Evolutionary conservation across 2,113 vertebrate genomes (phyloP).

Genomic region (Lepisosteus osseus): DNA sequence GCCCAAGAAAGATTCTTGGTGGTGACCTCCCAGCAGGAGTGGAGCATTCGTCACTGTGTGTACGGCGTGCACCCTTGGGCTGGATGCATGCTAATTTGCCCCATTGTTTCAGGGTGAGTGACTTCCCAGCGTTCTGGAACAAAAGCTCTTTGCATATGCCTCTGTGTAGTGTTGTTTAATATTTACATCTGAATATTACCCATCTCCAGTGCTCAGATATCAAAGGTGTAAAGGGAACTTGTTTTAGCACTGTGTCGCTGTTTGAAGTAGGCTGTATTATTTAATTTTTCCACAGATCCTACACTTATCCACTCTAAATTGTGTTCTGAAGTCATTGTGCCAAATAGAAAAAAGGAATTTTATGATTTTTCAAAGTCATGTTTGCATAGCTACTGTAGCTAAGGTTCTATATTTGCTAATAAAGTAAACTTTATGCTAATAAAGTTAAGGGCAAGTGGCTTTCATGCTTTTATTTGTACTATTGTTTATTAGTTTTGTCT

Average conservation of each 20-base stretch:
- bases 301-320: no score
- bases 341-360: no score
- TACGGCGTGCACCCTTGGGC: conserved; percentile 55
- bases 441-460: no score
- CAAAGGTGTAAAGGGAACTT: conserved; percentile 35
- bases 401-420: no score
- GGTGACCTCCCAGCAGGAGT: conserved; percentile 72
- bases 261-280: no score
- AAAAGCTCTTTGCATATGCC: conserved; percentile 74
- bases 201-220: conserved; percentile 46
- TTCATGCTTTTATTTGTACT: background rate
- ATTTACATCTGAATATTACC: conserved; percentile 74
- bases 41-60: conserved; percentile 64
- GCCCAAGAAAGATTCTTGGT: conserved; percentile 63
- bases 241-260: conserved; percentile 20
- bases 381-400: no score
- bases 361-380: no score
- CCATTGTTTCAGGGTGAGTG: conserved; percentile 86
- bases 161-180: conserved; percentile 63
- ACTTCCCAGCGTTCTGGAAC: conserved; percentile 72
- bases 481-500: conserved; percentile 13
- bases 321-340: no score
- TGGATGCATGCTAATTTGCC: conserved; percentile 74
- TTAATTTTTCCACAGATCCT: no score
- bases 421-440: no score